phyloP scores from a whole-genome alignment of 2,797 vertebrate genomes.

The Acanthurus leucopareius region DNA sequence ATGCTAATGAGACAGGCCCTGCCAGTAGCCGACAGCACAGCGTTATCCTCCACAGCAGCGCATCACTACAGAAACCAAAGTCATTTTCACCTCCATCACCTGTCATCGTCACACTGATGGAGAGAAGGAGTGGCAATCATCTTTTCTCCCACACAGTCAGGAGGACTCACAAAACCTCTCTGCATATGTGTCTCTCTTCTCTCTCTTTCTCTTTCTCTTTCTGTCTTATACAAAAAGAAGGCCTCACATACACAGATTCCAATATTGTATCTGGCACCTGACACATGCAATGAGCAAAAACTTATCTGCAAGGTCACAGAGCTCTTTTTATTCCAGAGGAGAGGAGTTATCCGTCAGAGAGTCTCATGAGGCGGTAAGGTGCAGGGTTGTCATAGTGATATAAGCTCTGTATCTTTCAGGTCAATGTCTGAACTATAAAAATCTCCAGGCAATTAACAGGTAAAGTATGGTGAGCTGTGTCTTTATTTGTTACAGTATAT shows the following conservation, averaged over 20 bases:
- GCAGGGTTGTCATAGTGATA: conserved; percentile 55
- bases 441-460: conserved; percentile 72
- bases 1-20: conserved; percentile 84
- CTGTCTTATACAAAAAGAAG: conserved; percentile 14
- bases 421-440: conserved; percentile 71
- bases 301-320: conserved; percentile 70
- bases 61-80: conserved; percentile 81
- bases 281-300: conserved; percentile 65
- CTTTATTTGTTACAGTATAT: conserved; percentile 62
- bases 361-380: conserved; percentile 30
- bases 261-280: conserved; percentile 69
- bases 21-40: conserved; percentile 72
- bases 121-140: conserved; percentile 83
- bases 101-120: conserved; percentile 81
- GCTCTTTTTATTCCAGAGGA: conserved; percentile 60
- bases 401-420: conserved; percentile 60
- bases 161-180: conserved; percentile 62
- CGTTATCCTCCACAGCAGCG: conserved; percentile 74
- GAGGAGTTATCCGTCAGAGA: conserved; percentile 26
- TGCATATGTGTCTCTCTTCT: conserved; percentile 28
- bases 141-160: conserved; percentile 74
- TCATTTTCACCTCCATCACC: conserved; percentile 86
- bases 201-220: neutral
- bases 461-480: conserved; percentile 65
- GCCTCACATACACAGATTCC: conserved; percentile 25